Percentiles rank a stretch among this genome's conserved stretches.
These are phyloP conservation scores for Chloroceryle aenea DNA, from an alignment of 2,113 vertebrate species.

Conservation along the genomic window DNA sequence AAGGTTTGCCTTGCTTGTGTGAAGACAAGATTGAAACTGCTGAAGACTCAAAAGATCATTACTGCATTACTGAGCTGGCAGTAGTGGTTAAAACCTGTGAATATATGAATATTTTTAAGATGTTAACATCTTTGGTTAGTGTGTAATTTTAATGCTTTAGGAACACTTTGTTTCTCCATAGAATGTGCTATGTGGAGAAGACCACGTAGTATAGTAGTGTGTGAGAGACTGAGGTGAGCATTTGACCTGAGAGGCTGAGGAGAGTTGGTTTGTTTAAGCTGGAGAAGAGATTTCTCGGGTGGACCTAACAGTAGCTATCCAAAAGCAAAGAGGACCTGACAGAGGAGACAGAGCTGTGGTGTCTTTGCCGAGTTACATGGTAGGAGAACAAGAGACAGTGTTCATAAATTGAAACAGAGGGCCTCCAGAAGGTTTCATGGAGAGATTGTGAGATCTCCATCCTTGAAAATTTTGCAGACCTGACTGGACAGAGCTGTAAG, in stretches of 20 bases:
- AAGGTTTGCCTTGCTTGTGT: background rate
- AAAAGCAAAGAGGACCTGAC: background rate
- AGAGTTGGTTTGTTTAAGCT: background rate
- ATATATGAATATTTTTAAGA: background rate
- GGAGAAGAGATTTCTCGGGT: background rate
- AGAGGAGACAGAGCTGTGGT: background rate
- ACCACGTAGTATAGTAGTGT: background rate
- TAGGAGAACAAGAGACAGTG: background rate
- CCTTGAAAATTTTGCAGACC: background rate
- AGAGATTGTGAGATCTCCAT: background rate
- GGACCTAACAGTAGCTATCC: background rate
- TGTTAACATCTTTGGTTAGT: background rate
- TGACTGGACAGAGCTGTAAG: background rate
- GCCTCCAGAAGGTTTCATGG: background rate
- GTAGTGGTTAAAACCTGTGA: background rate
- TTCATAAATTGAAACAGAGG: background rate
- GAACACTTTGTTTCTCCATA: background rate
- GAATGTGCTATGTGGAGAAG: background rate
- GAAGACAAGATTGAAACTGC: background rate
- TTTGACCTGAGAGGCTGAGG: background rate
- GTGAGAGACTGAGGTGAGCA: background rate
- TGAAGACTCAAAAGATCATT: background rate
- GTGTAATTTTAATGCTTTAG: background rate
- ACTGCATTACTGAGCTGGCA: background rate
- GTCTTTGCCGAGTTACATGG: background rate